phyloP scores from a whole-genome alignment of 2,888 invertebrate species.

The Tromatobia lineatoria region DNA sequence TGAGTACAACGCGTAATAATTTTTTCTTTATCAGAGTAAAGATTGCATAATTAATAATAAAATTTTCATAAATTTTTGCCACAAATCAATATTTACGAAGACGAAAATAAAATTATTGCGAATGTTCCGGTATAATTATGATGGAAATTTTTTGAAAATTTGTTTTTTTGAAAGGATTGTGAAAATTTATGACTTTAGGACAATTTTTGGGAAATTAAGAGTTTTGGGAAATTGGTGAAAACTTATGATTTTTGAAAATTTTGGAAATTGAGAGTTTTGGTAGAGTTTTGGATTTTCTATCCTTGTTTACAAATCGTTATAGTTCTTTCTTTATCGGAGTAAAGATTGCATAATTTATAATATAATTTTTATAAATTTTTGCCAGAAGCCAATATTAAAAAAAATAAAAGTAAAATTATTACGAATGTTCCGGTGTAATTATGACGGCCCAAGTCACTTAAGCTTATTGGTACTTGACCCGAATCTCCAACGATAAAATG shows the following conservation, averaged over 20 bases:
- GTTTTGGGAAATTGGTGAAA: no score
- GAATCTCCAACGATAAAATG: constrained; percentile 30
- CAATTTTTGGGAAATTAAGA: not conserved
- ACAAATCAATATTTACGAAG: no score
- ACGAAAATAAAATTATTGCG: no score
- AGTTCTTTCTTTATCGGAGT: not conserved
- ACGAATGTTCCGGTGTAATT: not conserved
- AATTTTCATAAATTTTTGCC: no score
- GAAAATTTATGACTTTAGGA: not conserved
- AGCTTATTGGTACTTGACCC: constrained; percentile 73
- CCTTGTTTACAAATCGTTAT: no score
- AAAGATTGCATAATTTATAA: not conserved
- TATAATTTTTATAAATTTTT: not conserved
- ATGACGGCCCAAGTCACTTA: constrained; percentile 61
- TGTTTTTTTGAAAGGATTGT: no score
- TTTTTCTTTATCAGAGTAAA: not conserved
- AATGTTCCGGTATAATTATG: no score
- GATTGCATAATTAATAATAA: no score
- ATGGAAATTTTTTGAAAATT: not conserved
- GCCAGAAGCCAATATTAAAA: not conserved
- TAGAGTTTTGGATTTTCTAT: no score
- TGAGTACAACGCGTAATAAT: not conserved
- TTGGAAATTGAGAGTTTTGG: not conserved
- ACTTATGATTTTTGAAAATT: not conserved
- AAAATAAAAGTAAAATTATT: not conserved